A percentile compares a stretch with the other conserved stretches of the same genome.
Evolutionary conservation across 2,113 vertebrate genomes (phyloP).

Genomic region (Oncorhynchus kisutch): DNA sequence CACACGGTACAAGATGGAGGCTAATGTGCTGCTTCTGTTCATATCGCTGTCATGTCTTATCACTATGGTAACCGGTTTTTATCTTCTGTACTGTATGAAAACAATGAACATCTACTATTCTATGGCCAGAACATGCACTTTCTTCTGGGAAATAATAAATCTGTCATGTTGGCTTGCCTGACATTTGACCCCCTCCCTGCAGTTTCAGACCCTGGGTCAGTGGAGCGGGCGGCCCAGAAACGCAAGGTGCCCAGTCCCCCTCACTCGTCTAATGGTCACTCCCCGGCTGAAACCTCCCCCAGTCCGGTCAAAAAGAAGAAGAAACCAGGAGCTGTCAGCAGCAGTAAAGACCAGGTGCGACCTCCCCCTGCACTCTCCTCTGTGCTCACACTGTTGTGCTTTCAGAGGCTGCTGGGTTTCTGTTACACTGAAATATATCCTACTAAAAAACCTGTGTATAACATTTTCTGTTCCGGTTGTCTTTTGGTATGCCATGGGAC

Average conservation of each 20-base stretch:
- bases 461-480: too few relatives aligned
- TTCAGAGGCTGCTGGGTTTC: background rate
- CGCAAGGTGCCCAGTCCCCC: conserved; percentile 92
- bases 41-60: background rate
- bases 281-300: conserved; percentile 87
- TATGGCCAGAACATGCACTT: background rate
- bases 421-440: background rate
- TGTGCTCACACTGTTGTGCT: background rate
- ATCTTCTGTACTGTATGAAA: background rate
- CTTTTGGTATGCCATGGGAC: too few relatives aligned
- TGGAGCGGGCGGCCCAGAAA: conserved; percentile 85
- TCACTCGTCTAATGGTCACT: conserved; percentile 94
- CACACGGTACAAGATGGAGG: background rate
- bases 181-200: conserved; percentile 16
- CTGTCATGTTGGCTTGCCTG: background rate
- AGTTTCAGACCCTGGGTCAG: conserved; percentile 82
- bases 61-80: background rate
- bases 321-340: conserved; percentile 92
- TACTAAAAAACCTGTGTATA: too few relatives aligned
- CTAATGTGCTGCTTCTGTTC: background rate
- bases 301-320: conserved; percentile 97
- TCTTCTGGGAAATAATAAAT: background rate
- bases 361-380: background rate
- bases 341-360: conserved; percentile 94
- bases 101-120: background rate